Evolutionary conservation across 2,888 invertebrate species (phyloP).

Genomic region (Julus scanicus): DNA sequence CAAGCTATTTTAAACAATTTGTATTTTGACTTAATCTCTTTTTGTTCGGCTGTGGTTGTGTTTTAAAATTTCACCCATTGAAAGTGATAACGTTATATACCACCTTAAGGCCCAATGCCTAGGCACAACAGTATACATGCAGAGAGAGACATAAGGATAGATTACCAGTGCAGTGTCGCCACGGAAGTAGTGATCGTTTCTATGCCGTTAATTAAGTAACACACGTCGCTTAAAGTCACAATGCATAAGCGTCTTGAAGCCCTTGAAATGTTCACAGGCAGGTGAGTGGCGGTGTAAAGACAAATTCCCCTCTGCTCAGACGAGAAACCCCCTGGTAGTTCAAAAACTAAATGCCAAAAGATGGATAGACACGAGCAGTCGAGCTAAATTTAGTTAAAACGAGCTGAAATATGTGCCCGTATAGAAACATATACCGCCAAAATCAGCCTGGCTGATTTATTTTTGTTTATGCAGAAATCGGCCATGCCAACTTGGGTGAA

Average conservation of each 20-base stretch:
- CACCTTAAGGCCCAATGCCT: too few species aligned
- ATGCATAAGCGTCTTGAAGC: background rate
- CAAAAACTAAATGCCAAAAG: conserved; percentile 7
- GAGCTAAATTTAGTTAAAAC: conserved; percentile 21
- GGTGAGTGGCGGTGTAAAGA: background rate
- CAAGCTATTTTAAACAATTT: too few species aligned
- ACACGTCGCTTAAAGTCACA: background rate
- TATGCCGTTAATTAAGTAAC: background rate
- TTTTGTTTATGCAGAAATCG: conserved; percentile 31
- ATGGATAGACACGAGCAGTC: background rate
- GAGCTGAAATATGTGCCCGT: background rate
- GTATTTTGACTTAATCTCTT: too few species aligned
- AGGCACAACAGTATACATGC: background rate
- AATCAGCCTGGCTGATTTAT: conserved; percentile 1
- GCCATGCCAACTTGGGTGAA: background rate
- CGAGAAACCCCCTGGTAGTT: conserved; percentile 31
- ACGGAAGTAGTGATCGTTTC: background rate
- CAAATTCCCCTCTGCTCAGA: background rate
- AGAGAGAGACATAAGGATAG: background rate
- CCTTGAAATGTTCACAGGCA: background rate
- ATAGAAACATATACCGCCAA: conserved; percentile 17
- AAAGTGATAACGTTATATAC: too few species aligned
- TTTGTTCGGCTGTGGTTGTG: too few species aligned
- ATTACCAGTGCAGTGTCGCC: background rate
- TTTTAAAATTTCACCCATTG: too few species aligned